Conservation (phyloP, 1,140 invertebrate genomes). For the Dreissena rostriformis region DNA sequence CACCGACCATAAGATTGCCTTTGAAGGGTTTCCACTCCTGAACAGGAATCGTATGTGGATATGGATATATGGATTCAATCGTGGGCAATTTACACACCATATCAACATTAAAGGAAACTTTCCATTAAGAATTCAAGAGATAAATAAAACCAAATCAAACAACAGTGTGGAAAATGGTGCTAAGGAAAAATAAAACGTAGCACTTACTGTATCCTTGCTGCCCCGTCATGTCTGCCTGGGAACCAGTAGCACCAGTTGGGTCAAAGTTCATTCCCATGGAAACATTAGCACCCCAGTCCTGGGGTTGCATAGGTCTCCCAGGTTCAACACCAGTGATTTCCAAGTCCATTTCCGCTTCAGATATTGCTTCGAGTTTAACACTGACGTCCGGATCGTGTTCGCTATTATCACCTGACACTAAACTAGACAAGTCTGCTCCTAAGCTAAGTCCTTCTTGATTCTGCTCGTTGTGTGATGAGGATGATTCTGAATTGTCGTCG, state of each 20-base stretch:
- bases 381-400: conserved; percentile 25
- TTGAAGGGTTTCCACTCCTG: too few relatives aligned
- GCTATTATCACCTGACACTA: conserved; percentile 25
- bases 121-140: too few relatives aligned
- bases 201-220: conserved; percentile 55
- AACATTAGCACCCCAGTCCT: conserved; percentile 43
- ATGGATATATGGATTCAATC: too few relatives aligned
- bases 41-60: too few relatives aligned
- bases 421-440: conserved; percentile 35
- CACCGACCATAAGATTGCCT: too few relatives aligned
- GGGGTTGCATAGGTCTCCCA: conserved; percentile 24
- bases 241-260: conserved; percentile 42
- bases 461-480: conserved; percentile 26
- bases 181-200: background rate
- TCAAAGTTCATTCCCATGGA: conserved; percentile 46
- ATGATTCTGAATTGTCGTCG: conserved; percentile 33
- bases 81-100: too few relatives aligned
- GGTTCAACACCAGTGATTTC: conserved; percentile 50
- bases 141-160: too few relatives aligned
- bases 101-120: too few relatives aligned
- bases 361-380: conserved; percentile 44
- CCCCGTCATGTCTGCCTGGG: conserved; percentile 18
- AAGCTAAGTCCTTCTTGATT: conserved; percentile 8
- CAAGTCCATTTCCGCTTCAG: conserved; percentile 44
- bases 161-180: too few relatives aligned